phyloP scores from a whole-genome alignment of 2,797 vertebrate species.

The Mormyrops attenuatus region DNA sequence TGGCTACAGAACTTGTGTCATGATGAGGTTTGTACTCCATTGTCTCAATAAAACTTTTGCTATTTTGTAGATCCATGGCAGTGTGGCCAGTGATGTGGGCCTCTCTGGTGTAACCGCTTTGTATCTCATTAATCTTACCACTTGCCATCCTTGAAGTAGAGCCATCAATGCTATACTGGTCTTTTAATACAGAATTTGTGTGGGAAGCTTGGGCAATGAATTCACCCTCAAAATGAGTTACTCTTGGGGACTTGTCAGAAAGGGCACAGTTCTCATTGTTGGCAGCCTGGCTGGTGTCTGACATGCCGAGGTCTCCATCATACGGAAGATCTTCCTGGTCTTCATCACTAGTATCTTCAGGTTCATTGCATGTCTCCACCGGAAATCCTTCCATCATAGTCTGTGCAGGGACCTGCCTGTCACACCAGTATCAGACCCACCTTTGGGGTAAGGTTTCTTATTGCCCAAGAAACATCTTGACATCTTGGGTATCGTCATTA shows the following conservation, averaged over 20 bases:
- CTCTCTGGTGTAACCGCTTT: slow-evolving; percentile 12
- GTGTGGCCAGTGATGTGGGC: background rate
- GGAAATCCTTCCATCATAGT: slow-evolving; percentile 31
- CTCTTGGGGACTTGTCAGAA: background rate
- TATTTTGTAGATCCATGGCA: slow-evolving; percentile 16
- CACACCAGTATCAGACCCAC: slow-evolving; percentile 30
- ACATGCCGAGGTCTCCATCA: slow-evolving; percentile 51
- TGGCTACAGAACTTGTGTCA: background rate
- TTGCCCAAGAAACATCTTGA: slow-evolving; percentile 35
- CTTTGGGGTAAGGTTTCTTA: slow-evolving; percentile 21
- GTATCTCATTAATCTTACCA: background rate
- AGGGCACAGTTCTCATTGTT: background rate
- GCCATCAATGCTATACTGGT: background rate
- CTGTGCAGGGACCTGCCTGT: slow-evolving; percentile 34
- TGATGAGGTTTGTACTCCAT: slow-evolving; percentile 2
- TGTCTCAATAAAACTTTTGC: background rate
- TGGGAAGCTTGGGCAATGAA: background rate
- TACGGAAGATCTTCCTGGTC: slow-evolving; percentile 76
- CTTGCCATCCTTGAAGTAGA: background rate
- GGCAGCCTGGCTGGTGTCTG: background rate
- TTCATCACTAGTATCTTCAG: slow-evolving; percentile 61
- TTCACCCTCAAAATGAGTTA: background rate
- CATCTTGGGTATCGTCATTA: slow-evolving; percentile 32
- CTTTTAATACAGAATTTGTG: background rate
- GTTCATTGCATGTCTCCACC: slow-evolving; percentile 36